phyloP scores from a whole-genome alignment of 2,113 vertebrate species.

The Amia ocellicauda region DNA sequence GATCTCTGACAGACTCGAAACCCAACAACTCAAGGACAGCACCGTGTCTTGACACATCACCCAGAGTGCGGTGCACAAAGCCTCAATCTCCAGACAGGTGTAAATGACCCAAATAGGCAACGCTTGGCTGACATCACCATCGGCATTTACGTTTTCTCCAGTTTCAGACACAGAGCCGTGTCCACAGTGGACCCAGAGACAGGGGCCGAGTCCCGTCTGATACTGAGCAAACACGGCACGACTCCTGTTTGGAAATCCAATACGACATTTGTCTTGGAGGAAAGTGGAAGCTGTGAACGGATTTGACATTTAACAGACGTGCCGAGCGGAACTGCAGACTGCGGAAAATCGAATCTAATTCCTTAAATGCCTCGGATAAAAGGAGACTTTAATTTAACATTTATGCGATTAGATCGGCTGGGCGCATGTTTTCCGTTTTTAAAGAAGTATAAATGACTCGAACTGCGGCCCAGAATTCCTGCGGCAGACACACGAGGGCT shows the following conservation, averaged over 20 bases:
- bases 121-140: not conserved
- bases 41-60: slow-evolving; percentile 9
- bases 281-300: slow-evolving; percentile 65
- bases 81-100: not conserved
- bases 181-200: slow-evolving; percentile 22
- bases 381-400: too few species aligned
- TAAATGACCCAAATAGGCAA: not conserved
- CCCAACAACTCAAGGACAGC: slow-evolving; percentile 6
- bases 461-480: too few species aligned
- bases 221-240: slow-evolving; percentile 43
- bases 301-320: slow-evolving; percentile 58
- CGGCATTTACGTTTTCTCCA: slow-evolving; percentile 1
- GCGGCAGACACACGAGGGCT: too few species aligned
- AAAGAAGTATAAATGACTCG: too few species aligned
- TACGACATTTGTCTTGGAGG: slow-evolving; percentile 52
- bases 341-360: slow-evolving; percentile 30
- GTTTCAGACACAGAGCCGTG: slow-evolving; percentile 9
- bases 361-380: slow-evolving; percentile 22
- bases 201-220: slow-evolving; percentile 39
- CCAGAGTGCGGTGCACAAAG: not conserved
- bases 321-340: too few species aligned
- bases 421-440: too few species aligned
- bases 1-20: too few species aligned
- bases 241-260: slow-evolving; percentile 47
- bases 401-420: too few species aligned